These are phyloP conservation scores for Adelphocoris suturalis DNA, from an alignment of 2,888 invertebrate species.

Conservation along the genomic window DNA sequence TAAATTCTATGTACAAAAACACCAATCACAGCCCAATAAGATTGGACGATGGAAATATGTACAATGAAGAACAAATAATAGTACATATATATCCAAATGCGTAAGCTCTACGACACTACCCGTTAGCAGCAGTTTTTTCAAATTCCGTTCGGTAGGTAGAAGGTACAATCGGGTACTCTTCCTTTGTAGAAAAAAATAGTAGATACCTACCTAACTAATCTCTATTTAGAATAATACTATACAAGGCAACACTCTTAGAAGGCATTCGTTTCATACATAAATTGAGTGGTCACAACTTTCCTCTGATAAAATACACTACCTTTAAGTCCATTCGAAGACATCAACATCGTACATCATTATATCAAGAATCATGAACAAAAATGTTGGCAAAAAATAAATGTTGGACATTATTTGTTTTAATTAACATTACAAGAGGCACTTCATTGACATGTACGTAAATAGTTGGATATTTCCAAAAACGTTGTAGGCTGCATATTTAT, in stretches of 20 bases:
- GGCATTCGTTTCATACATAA: neutral
- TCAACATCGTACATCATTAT: neutral
- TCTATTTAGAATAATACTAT: neutral
- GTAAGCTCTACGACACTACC: neutral
- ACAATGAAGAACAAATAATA: slow-evolving; percentile 14
- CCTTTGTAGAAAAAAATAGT: neutral
- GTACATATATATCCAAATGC: neutral
- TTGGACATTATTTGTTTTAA: no score
- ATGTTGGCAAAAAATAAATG: no score
- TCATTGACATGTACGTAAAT: no score
- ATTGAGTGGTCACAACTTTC: neutral
- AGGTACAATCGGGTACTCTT: neutral
- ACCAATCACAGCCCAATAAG: neutral
- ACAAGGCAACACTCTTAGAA: neutral
- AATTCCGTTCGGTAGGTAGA: neutral
- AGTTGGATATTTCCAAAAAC: no score
- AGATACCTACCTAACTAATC: neutral
- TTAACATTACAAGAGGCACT: no score
- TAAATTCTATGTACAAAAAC: neutral
- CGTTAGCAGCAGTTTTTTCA: neutral
- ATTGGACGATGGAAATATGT: slow-evolving; percentile 14
- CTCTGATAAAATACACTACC: neutral
- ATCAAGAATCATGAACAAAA: no score
- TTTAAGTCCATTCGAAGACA: neutral
- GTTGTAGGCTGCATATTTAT: no score